Evolutionary conservation across 1,140 invertebrate species (phyloP).

Genomic region (Cherax quadricarinatus): DNA sequence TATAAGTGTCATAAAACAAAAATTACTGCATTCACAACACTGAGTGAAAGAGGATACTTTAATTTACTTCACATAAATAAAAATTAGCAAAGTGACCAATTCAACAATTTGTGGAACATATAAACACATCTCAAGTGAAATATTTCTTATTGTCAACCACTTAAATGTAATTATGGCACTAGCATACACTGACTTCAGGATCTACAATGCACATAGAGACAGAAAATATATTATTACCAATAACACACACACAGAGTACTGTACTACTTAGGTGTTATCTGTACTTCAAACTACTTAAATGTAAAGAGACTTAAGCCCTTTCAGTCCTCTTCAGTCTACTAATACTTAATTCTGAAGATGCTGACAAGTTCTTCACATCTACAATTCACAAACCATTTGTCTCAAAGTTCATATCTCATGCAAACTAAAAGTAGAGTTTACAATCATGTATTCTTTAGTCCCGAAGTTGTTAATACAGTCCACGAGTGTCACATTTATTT

Average conservation of each 20-base stretch:
- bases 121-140: not conserved
- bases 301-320: not conserved
- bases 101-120: not conserved
- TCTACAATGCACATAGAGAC: not conserved
- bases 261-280: not conserved
- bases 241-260: not conserved
- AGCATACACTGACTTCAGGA: not conserved
- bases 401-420: not conserved
- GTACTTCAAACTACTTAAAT: not conserved
- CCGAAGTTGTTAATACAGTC: not conserved
- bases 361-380: not conserved
- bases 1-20: not conserved
- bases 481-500: not conserved
- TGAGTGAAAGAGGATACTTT: not conserved
- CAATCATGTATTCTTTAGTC: not conserved
- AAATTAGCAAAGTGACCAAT: not conserved
- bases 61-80: not conserved
- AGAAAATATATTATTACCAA: not conserved
- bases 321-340: not conserved
- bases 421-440: not conserved
- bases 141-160: not conserved
- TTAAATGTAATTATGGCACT: not conserved
- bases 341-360: not conserved
- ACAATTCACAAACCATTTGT: too few relatives aligned
- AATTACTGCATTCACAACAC: not conserved